A percentile compares a stretch with the other conserved stretches of the same genome.
Conservation (phyloP, 2,797 vertebrate species). For the Tachyglossus aculeatus region DNA sequence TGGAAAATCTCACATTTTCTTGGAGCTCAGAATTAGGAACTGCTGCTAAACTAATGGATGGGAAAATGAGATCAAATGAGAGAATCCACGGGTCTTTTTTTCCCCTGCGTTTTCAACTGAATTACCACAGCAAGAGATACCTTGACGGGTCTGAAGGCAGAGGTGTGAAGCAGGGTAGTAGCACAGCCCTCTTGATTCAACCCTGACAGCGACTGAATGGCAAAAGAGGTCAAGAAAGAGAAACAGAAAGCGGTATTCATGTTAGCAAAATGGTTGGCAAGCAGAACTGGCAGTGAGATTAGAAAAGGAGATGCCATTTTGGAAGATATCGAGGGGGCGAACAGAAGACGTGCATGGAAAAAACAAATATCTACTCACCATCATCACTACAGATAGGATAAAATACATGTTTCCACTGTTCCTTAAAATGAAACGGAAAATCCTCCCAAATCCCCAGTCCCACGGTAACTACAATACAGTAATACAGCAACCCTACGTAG, state of each 20-base stretch:
- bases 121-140: constrained; percentile 70
- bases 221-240: constrained; percentile 38
- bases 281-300: constrained; percentile 17
- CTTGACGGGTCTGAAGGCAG: constrained; percentile 74
- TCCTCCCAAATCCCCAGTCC: not conserved
- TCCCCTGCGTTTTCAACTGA: constrained; percentile 44
- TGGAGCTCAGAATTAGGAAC: constrained; percentile 34
- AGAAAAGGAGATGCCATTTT: constrained; percentile 26
- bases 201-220: constrained; percentile 75
- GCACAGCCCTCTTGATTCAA: constrained; percentile 72
- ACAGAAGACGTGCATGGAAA: not conserved
- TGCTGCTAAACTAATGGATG: constrained; percentile 46
- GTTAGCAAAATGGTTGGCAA: constrained; percentile 48
- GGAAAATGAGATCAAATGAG: constrained; percentile 34
- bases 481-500: not conserved
- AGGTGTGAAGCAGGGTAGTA: constrained; percentile 66
- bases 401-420: not conserved
- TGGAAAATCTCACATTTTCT: constrained; percentile 40
- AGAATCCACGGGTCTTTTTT: constrained; percentile 33
- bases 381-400: not conserved
- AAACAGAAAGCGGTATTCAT: constrained; percentile 62
- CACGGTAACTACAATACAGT: not conserved
- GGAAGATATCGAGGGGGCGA: constrained; percentile 5
- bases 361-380: not conserved
- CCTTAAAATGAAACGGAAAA: not conserved